phyloP scores from a whole-genome alignment of 1,140 invertebrate species.

The Pantala flavescens region DNA sequence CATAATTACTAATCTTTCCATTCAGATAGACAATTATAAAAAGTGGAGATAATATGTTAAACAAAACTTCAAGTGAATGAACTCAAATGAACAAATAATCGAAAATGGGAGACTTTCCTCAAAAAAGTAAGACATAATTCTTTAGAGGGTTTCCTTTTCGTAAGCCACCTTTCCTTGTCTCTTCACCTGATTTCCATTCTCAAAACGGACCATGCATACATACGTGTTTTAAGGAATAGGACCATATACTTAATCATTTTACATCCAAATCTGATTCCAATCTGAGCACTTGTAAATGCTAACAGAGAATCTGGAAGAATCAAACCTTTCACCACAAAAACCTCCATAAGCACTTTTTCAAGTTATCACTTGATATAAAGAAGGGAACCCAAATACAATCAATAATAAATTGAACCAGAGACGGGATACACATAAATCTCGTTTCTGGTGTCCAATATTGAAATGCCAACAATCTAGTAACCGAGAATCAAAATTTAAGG shows the following conservation, averaged over 20 bases:
- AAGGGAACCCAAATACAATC: neutral
- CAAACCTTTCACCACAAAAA: neutral
- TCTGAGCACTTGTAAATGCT: too few species aligned
- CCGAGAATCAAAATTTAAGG: neutral
- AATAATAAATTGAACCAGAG: neutral
- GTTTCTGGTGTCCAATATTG: neutral
- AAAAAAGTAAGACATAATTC: too few species aligned
- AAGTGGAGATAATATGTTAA: too few species aligned
- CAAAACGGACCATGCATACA: neutral
- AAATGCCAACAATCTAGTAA: constrained; percentile 4
- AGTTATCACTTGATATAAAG: neutral
- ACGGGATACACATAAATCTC: neutral
- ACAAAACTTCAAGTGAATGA: too few species aligned
- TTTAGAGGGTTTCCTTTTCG: too few species aligned
- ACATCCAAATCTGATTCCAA: too few species aligned
- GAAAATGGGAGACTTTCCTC: too few species aligned
- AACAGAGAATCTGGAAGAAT: neutral
- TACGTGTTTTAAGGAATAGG: neutral
- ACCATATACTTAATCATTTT: too few species aligned
- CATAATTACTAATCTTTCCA: too few species aligned
- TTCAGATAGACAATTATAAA: too few species aligned
- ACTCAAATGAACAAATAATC: too few species aligned
- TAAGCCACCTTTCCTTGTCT: constrained; percentile 4
- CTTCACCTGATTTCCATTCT: constrained; percentile 21
- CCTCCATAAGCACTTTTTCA: neutral